Conservation (phyloP, 2,888 invertebrate species). For the Ptilodon capucinus region DNA sequence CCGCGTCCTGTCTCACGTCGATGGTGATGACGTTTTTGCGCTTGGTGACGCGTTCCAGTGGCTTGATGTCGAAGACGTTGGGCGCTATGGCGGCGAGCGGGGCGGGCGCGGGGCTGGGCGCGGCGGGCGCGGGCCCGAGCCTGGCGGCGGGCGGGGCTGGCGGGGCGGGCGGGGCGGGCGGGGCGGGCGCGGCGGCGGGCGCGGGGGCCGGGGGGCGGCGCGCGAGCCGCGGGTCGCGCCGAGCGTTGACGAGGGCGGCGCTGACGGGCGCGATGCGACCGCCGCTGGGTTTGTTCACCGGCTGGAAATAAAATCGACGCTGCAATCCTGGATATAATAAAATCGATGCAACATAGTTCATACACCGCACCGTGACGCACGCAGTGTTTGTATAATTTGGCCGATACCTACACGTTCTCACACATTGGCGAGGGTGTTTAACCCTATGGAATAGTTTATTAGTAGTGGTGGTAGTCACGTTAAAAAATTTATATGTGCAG, state of each 20-base stretch:
- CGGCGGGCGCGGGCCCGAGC: constrained; percentile 12
- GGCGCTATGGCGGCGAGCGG: constrained; percentile 53
- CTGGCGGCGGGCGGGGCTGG: constrained; percentile 36
- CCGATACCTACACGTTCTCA: too few species aligned
- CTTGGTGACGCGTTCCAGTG: constrained; percentile 67
- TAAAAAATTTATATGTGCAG: too few species aligned
- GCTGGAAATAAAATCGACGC: constrained; percentile 49
- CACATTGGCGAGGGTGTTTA: too few species aligned
- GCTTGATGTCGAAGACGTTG: constrained; percentile 76
- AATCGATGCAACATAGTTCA: too few species aligned
- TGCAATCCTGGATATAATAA: not conserved
- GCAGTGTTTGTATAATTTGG: too few species aligned
- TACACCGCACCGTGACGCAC: too few species aligned
- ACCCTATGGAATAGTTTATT: too few species aligned
- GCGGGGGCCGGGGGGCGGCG: constrained; percentile 37
- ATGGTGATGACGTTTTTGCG: constrained; percentile 76
- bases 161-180: constrained; percentile 31
- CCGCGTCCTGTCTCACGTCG: constrained; percentile 56
- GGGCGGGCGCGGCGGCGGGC: constrained; percentile 14
- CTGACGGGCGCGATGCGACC: constrained; percentile 68
- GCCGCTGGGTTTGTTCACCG: constrained; percentile 50
- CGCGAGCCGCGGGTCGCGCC: constrained; percentile 57
- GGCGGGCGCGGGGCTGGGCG: constrained; percentile 44
- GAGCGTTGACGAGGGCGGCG: constrained; percentile 57
- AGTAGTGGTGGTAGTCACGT: too few species aligned